Evolutionary conservation across 2,888 invertebrate species (phyloP).

Genomic region (Dicycla oo): DNA sequence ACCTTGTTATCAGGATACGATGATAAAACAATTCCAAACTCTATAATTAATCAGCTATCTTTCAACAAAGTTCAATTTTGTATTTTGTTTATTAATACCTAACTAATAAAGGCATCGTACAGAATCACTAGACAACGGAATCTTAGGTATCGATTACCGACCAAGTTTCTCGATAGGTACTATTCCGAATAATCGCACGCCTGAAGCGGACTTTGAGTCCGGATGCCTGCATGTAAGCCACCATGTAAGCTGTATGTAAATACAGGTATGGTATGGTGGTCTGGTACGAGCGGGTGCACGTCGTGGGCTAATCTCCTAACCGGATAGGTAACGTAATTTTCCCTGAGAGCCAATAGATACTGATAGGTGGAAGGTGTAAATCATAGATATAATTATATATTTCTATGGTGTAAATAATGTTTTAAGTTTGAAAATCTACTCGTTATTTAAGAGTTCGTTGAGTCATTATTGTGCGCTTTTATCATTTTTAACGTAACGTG

Average conservation of each 20-base stretch:
- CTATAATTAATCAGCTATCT: too few species aligned
- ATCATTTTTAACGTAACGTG: too few species aligned
- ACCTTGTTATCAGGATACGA: not conserved
- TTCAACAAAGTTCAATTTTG: not conserved
- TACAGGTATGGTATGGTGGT: too few species aligned
- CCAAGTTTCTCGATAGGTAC: constrained; percentile 1
- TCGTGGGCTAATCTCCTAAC: constrained; percentile 3
- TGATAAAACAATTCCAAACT: not conserved
- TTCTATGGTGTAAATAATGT: not conserved
- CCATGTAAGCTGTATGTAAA: too few species aligned
- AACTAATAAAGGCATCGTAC: not conserved
- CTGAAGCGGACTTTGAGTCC: constrained; percentile 6
- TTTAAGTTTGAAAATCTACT: not conserved
- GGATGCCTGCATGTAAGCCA: not conserved
- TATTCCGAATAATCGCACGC: not conserved
- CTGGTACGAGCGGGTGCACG: too few species aligned
- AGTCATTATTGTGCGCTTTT: too few species aligned
- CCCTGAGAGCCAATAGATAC: not conserved
- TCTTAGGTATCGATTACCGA: not conserved
- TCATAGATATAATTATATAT: too few species aligned
- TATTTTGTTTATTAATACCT: not conserved
- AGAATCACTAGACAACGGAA: not conserved
- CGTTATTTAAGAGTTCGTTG: not conserved
- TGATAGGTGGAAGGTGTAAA: too few species aligned
- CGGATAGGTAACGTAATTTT: constrained; percentile 6